Evolutionary conservation across 2,797 vertebrate species (phyloP).

Genomic region (Sebastes oblongus): DNA sequence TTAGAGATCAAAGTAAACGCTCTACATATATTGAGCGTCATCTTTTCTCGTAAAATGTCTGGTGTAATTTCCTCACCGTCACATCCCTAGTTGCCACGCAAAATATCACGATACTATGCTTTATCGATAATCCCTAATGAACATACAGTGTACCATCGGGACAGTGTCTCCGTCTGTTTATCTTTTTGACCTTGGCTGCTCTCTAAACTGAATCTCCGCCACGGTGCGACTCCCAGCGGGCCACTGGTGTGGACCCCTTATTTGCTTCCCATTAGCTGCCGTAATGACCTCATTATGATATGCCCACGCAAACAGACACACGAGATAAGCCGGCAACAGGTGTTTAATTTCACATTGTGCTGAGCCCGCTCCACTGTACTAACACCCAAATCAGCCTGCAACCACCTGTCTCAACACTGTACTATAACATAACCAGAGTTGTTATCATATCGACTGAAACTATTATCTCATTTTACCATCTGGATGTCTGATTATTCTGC

Average conservation of each 20-base stretch:
- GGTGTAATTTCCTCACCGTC: no score
- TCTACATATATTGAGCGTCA: no score
- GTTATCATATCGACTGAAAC: slow-evolving; percentile 50
- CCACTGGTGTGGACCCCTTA: slow-evolving; percentile 19
- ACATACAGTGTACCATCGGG: background rate
- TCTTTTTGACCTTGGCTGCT: slow-evolving; percentile 39
- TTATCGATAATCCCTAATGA: background rate
- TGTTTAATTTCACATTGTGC: slow-evolving; percentile 62
- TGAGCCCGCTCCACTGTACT: slow-evolving; percentile 5
- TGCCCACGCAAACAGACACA: slow-evolving; percentile 28
- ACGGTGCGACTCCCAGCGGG: slow-evolving; percentile 18
- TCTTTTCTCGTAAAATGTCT: no score
- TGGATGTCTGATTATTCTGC: slow-evolving; percentile 36
- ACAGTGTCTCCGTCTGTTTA: slow-evolving; percentile 4
- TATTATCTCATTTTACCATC: slow-evolving; percentile 42
- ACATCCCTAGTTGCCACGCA: no score
- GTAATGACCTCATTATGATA: slow-evolving; percentile 62
- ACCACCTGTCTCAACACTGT: slow-evolving; percentile 50
- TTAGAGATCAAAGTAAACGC: no score
- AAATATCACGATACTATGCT: no score
- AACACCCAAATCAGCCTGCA: slow-evolving; percentile 40
- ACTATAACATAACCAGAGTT: background rate
- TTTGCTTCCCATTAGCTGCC: slow-evolving; percentile 42
- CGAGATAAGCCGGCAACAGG: slow-evolving; percentile 60
- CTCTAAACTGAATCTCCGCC: slow-evolving; percentile 21